Conservation (phyloP, 2,113 vertebrate genomes). For the Ptilorrhoa leucosticta region DNA sequence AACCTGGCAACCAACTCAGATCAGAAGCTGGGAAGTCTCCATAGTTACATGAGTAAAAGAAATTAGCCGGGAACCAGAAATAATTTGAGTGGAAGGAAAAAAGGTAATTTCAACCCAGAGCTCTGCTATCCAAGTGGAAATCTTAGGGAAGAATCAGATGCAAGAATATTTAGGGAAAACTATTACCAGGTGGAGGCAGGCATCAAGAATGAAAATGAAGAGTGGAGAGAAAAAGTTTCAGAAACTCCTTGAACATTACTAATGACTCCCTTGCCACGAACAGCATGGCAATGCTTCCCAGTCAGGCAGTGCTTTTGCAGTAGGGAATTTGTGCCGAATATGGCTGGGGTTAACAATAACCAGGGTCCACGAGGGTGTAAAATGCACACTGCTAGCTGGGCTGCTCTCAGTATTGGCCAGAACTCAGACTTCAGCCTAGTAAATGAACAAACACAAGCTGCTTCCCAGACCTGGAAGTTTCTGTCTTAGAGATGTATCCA, state of each 20-base stretch:
- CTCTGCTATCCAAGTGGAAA: neutral
- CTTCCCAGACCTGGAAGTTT: neutral
- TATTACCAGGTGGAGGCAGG: neutral
- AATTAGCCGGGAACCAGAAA: neutral
- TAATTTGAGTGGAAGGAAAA: neutral
- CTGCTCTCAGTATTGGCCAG: neutral
- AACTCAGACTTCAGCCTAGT: neutral
- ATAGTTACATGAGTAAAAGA: neutral
- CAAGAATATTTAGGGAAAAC: neutral
- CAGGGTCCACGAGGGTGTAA: rapidly evolving
- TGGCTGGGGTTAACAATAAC: neutral
- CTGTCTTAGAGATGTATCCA: neutral
- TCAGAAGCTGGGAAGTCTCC: neutral
- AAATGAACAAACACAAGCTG: neutral
- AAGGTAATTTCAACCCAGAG: neutral
- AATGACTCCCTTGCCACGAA: neutral
- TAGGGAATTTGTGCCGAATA: neutral
- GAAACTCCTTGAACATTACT: neutral
- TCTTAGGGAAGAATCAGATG: neutral
- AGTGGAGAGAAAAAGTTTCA: neutral
- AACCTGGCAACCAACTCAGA: neutral
- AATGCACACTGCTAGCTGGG: neutral
- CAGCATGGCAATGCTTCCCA: neutral
- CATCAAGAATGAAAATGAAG: neutral
- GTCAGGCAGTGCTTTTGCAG: neutral